Evolutionary conservation across 2,888 invertebrate genomes (phyloP).

Genomic region (Malthinus flaveolus): DNA sequence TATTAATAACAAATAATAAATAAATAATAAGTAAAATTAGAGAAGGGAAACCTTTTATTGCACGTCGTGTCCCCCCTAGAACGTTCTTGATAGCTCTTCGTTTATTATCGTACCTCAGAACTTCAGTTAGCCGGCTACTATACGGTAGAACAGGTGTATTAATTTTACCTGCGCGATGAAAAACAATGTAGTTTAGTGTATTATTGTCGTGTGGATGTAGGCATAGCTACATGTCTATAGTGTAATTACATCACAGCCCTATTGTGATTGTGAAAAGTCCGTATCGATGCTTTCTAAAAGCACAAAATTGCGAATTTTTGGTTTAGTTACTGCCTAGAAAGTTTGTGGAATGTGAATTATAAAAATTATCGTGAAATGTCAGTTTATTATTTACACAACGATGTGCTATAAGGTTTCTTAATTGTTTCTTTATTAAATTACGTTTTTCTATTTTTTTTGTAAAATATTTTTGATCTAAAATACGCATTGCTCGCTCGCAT

Average conservation of each 20-base stretch:
- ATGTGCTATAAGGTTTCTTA: conserved; percentile 16
- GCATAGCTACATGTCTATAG: not conserved
- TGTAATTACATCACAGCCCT: conserved; percentile 27
- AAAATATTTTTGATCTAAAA: no score
- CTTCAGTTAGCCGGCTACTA: conserved; percentile 21
- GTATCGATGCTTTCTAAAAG: conserved; percentile 32
- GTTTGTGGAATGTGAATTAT: conserved; percentile 22
- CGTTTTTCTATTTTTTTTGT: not conserved
- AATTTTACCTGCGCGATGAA: not conserved
- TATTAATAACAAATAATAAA: not conserved
- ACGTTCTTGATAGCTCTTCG: conserved; percentile 1
- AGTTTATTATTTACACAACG: conserved; percentile 19
- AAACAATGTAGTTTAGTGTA: not conserved
- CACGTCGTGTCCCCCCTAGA: conserved; percentile 12
- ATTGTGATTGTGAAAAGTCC: conserved; percentile 32
- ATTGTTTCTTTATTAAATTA: not conserved
- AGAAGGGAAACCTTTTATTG: conserved; percentile 23
- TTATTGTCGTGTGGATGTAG: conserved; percentile 1
- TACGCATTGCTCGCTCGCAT: no score
- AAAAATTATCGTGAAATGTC: conserved; percentile 27
- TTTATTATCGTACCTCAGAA: conserved; percentile 4
- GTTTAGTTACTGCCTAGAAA: conserved; percentile 17
- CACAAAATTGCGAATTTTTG: conserved; percentile 11
- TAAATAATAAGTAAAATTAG: not conserved
- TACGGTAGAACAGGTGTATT: not conserved